These are phyloP conservation scores for Barypeithes pellucidus DNA, from an alignment of 2,888 invertebrate species.

Conservation along the genomic window DNA sequence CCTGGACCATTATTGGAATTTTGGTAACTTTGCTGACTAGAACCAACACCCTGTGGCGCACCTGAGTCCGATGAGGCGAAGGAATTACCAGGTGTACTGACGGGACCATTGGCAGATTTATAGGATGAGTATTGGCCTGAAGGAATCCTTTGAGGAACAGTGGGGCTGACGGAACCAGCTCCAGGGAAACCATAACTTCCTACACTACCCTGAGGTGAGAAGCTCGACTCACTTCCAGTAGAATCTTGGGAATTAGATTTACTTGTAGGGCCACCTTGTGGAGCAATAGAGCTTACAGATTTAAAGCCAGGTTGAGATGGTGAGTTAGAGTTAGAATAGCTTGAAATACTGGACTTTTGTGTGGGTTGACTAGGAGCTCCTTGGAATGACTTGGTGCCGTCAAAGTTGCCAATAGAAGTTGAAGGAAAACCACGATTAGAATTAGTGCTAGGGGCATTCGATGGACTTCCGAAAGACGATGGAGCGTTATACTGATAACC, in stretches of 20 bases:
- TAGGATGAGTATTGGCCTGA: neutral
- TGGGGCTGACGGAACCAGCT: neutral
- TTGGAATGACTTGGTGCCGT: neutral
- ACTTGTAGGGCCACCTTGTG: neutral
- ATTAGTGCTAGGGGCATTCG: neutral
- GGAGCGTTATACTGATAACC: conserved; percentile 18
- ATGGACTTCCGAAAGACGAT: neutral
- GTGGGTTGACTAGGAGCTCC: neutral
- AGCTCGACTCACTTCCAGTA: neutral
- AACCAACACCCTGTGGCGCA: neutral
- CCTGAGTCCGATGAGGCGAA: neutral
- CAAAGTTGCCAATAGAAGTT: neutral
- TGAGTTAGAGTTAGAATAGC: neutral
- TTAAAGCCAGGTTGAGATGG: neutral
- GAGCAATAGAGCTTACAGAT: neutral
- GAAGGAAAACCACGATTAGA: neutral
- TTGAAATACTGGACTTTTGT: neutral
- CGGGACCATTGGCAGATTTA: neutral
- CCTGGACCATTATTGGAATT: conserved; percentile 1
- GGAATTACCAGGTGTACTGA: neutral
- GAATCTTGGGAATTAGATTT: neutral
- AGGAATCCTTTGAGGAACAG: neutral
- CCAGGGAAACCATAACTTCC: neutral
- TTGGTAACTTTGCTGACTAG: neutral
- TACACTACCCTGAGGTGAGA: neutral